phyloP scores from a whole-genome alignment of 2,113 vertebrate species.

The Probosciger aterrimus region DNA sequence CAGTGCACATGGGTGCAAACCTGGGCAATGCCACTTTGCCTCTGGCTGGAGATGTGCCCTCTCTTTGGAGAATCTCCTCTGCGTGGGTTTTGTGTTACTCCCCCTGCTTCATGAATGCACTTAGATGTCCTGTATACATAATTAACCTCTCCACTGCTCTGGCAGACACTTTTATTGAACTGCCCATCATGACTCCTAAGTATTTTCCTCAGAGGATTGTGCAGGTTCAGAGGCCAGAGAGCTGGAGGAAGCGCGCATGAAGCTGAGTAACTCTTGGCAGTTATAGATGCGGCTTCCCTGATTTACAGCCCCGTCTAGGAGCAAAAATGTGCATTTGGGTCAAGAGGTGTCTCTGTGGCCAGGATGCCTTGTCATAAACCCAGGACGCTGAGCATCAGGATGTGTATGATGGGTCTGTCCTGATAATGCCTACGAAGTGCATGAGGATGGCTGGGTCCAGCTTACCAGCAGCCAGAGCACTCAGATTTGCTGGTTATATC shows the following conservation, averaged over 20 bases:
- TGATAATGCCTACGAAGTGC: background rate
- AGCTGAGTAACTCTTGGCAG: slow-evolving; percentile 61
- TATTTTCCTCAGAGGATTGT: slow-evolving; percentile 49
- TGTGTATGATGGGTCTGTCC: background rate
- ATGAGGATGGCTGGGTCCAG: background rate
- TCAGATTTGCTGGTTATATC: background rate
- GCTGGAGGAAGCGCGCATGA: slow-evolving; percentile 8
- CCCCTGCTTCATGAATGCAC: background rate
- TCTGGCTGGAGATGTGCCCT: background rate
- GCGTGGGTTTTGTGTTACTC: background rate
- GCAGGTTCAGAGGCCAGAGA: slow-evolving; percentile 60
- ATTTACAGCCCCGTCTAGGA: slow-evolving; percentile 35
- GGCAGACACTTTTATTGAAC: slow-evolving; percentile 51
- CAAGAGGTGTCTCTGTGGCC: slow-evolving; percentile 45
- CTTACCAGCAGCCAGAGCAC: background rate
- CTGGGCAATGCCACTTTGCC: background rate
- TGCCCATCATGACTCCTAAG: slow-evolving; percentile 40
- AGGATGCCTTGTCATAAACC: slow-evolving; percentile 32
- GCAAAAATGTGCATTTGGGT: slow-evolving; percentile 54
- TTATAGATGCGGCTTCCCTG: slow-evolving; percentile 31
- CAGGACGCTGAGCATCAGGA: background rate
- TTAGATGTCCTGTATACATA: background rate
- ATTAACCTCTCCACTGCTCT: background rate
- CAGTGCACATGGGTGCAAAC: background rate
- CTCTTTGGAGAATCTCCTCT: background rate